Evolutionary conservation across 2,797 vertebrate species (phyloP), one percentile per base, ranked within the genome.

Genomic region (Astyanax mexicanus): DNA sequence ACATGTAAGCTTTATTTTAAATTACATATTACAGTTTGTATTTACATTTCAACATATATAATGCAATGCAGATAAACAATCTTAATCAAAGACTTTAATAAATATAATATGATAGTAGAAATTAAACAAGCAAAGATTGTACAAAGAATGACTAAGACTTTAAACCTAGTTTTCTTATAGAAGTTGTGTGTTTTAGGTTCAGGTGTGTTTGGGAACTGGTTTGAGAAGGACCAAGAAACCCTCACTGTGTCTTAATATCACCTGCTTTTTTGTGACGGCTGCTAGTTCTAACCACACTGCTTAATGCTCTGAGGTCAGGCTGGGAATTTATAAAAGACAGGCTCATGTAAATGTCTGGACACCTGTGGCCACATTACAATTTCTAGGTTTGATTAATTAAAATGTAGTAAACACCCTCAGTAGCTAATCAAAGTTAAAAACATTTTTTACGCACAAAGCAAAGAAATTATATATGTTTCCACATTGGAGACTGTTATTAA

Each of bases 1-100:
- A 76, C 55, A 78, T 66, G 67, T 74, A 72, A 70, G 72, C 57
- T 85, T 85, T 80, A 81, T 85, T 88, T 88, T 84, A 88, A 87
- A 83, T 88, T 86, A 85, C 66, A 84, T 75, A 72, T 9, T 72
- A 77, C 32, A 81, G 66, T 54, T 77, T 80, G 47, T 86, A 82
- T 87, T 81, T 86, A 86, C 84, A 84, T 64, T 74, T 72, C 32
- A 82, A 58, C 80, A 80, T 75, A 73, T 74, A 69, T 52, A 77
- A 82, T 82, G 82, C 77, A 72, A 66, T 80, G 72, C 51, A 79
- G 69, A 74, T 71, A 81, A 69, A 84, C 47, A 81, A 62, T 86
- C 72, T 77, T 69, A 57, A 75, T 80, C 61, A 69, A 69, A 69
- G 72, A 65, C 75, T 72, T 32, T 81, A 91, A 90, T 90, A 89